These are phyloP conservation scores for Acipenser transmontanus DNA, from an alignment of 2,797 vertebrate genomes.

Conservation along the genomic window DNA sequence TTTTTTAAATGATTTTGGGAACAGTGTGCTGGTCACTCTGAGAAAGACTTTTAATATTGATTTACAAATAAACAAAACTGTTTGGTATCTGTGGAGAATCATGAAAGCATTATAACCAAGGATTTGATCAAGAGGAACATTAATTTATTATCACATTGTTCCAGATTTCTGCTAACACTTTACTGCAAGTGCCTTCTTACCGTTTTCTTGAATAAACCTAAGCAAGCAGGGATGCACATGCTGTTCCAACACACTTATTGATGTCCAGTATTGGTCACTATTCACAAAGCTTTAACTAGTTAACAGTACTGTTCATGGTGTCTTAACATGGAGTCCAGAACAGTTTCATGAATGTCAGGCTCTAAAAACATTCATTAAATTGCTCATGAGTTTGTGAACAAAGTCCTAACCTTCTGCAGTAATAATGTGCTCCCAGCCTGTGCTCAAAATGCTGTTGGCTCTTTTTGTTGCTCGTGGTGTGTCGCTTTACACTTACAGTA, in stretches of 20 bases:
- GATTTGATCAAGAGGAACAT: neutral
- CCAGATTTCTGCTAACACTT: constrained; percentile 1
- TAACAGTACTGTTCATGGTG: no score
- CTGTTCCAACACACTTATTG: neutral
- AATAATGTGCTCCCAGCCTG: no score
- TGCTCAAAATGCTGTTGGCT: no score
- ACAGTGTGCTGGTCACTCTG: constrained; percentile 15
- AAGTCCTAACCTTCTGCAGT: no score
- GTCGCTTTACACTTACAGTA: no score
- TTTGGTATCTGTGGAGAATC: neutral
- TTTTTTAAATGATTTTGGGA: neutral
- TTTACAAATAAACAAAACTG: neutral
- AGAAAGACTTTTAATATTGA: neutral
- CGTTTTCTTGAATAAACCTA: neutral
- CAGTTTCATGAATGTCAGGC: no score
- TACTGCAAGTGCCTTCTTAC: neutral
- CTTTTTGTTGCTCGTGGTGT: no score
- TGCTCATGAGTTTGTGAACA: no score
- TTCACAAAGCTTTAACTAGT: no score
- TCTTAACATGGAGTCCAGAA: no score
- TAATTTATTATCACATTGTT: neutral
- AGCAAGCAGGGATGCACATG: constrained; percentile 5
- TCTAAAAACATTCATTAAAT: no score
- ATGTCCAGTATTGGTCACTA: no score
- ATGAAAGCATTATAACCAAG: neutral